Evolutionary conservation across 2,113 vertebrate species (phyloP).

Genomic region (Gorsachius goisagi): DNA sequence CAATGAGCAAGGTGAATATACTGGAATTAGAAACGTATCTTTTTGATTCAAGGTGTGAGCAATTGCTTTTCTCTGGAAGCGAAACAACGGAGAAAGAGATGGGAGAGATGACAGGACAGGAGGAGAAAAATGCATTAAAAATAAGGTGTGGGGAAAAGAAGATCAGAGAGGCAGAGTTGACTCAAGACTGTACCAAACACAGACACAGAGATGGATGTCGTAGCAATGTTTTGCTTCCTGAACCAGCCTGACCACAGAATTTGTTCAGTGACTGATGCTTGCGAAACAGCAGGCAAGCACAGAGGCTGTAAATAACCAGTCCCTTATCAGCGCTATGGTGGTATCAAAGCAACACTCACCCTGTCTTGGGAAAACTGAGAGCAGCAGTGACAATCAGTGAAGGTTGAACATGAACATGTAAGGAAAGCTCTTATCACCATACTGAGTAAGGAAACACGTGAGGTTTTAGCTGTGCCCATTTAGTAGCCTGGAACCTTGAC

Average conservation of each 20-base stretch:
- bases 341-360: background rate
- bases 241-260: background rate
- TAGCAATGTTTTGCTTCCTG: slow-evolving; percentile 7
- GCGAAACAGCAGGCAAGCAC: background rate
- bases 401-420: background rate
- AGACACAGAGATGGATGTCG: background rate
- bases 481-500: background rate
- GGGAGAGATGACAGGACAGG: background rate
- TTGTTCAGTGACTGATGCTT: background rate
- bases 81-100: background rate
- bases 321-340: background rate
- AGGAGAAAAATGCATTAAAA: background rate
- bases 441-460: background rate
- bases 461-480: background rate
- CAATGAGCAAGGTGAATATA: background rate
- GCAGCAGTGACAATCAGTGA: background rate
- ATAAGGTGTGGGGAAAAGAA: background rate
- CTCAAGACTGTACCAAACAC: background rate
- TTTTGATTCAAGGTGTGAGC: background rate
- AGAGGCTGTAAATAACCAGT: background rate
- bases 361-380: background rate
- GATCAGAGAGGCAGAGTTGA: background rate
- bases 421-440: background rate
- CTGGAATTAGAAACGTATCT: background rate
- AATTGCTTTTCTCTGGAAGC: background rate